Percentiles rank a stretch among this genome's conserved stretches.
Evolutionary conservation across 2,113 vertebrate genomes (phyloP).

Genomic region (Pipra filicauda): DNA sequence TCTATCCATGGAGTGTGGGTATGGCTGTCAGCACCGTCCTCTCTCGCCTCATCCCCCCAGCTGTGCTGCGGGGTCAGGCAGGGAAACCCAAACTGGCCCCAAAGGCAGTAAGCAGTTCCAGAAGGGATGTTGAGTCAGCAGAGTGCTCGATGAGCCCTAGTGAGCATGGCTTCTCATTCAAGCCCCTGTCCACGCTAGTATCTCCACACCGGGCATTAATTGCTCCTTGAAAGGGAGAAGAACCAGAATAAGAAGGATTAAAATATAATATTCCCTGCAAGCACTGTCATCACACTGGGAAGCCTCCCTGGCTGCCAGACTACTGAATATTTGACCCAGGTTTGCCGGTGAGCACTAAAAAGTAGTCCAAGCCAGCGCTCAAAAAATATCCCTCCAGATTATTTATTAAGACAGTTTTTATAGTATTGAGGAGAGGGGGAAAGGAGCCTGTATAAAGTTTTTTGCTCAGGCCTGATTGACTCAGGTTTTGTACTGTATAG

Average conservation of each 20-base stretch:
- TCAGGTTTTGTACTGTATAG: not conserved
- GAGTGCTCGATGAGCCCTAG: not conserved
- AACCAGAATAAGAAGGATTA: not conserved
- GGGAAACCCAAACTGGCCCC: not conserved
- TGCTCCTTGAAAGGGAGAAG: not conserved
- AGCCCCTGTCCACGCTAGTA: accelerated
- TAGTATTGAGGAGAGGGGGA: accelerated
- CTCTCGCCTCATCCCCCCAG: accelerated
- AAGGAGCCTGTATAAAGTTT: not conserved
- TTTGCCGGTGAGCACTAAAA: not conserved
- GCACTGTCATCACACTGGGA: not conserved
- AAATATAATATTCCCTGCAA: not conserved
- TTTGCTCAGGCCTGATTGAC: not conserved
- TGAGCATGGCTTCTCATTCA: not conserved
- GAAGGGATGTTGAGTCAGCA: not conserved
- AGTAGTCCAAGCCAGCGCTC: not conserved
- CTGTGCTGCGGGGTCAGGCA: not conserved
- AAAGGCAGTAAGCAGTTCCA: not conserved
- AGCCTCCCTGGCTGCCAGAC: not conserved
- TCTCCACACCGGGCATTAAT: not conserved
- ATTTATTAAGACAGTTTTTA: not conserved
- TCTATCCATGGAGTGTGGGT: not conserved
- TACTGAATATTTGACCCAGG: not conserved
- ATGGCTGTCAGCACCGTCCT: accelerated
- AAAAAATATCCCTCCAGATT: not conserved